Evolutionary conservation across 2,797 vertebrate species (phyloP), one percentile per base, ranked within the genome.

Genomic region (Dermochelys coriacea): DNA sequence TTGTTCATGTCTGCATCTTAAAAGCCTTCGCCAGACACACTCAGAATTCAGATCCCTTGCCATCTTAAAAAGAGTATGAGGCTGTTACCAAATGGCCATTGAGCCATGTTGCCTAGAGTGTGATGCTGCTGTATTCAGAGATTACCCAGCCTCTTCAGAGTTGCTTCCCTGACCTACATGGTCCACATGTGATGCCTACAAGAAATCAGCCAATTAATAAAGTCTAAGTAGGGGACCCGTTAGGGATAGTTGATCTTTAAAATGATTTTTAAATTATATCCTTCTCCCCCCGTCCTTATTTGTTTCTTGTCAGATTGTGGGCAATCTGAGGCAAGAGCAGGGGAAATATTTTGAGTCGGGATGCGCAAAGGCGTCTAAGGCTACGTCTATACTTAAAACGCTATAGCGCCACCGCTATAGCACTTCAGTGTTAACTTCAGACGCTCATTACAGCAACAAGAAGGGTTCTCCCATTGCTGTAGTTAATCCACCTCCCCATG

Each of bases 21-120:
- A 74, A 86, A 87, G 80, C 94, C 82, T 81, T 27, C 80, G 49
- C 86, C 92, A 47, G 15, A 2, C 57, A 96, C 75, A 41, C n/a
- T 37, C 57, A 47, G 5, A 47, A 47, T 29, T 47, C 74, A 29
- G 23, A 47, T 88, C 93, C 4, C 55, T 18, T 11, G 10, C 52
- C 86, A 71, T 45, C 77, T 50, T 2, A 79, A 21, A 29, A 55
- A 87, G 89, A 41, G 80, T n/a, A 0, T 19, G 5, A 64, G 84
- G 92, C 86, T 1, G 12, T 6, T 80, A 55, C 51, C 80, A 37
- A 0, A 1, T 11, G 50, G 59, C 89, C 45, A 84, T 68, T 49
- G 50, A 45, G 21, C 1, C 45, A 41, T 18, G 37, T 15, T 74
- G 68, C 37, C n/a, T 27, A 14, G 12, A 18, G 27, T 29, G 2